A percentile compares a stretch with the other conserved stretches of the same genome.
phyloP scores from a whole-genome alignment of 1,140 invertebrate species.

The Copidosoma floridanum region DNA sequence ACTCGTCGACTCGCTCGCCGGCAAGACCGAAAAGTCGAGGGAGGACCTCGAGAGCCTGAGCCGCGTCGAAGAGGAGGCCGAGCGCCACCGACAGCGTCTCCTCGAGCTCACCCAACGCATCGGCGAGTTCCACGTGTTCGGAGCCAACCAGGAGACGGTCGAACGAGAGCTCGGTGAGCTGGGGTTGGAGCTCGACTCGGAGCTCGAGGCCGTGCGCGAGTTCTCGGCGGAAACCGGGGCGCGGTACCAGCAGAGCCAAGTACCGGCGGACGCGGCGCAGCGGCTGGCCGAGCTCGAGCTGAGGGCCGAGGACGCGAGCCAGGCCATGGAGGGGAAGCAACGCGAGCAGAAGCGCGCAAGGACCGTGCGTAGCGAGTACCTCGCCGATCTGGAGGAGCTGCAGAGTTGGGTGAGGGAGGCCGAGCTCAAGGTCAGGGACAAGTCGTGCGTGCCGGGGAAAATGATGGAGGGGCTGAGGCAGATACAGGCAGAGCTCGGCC shows the following conservation, averaged over 20 bases:
- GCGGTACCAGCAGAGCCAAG: constrained; percentile 65
- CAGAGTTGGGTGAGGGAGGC: constrained; percentile 80
- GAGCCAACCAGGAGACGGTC: constrained; percentile 62
- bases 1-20: constrained; percentile 57
- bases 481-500: constrained; percentile 72
- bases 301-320: constrained; percentile 72
- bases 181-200: constrained; percentile 55
- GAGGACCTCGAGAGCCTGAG: constrained; percentile 64
- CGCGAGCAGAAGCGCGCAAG: constrained; percentile 81
- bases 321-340: constrained; percentile 82
- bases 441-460: constrained; percentile 71
- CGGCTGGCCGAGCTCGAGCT: constrained; percentile 75
- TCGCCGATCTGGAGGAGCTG: constrained; percentile 74
- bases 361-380: constrained; percentile 77
- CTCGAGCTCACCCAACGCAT: constrained; percentile 64
- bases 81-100: constrained; percentile 63
- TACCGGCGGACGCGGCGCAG: constrained; percentile 74
- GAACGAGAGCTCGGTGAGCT: constrained; percentile 57
- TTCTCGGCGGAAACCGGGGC: constrained; percentile 66
- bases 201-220: constrained; percentile 61
- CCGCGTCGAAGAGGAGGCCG: constrained; percentile 63
- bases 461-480: constrained; percentile 76
- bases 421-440: constrained; percentile 79
- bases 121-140: constrained; percentile 70
- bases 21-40: constrained; percentile 61